Percentiles rank a stretch among this genome's conserved stretches.
Conservation (phyloP, 1,140 invertebrate genomes). For the Maconellicoccus hirsutus region DNA sequence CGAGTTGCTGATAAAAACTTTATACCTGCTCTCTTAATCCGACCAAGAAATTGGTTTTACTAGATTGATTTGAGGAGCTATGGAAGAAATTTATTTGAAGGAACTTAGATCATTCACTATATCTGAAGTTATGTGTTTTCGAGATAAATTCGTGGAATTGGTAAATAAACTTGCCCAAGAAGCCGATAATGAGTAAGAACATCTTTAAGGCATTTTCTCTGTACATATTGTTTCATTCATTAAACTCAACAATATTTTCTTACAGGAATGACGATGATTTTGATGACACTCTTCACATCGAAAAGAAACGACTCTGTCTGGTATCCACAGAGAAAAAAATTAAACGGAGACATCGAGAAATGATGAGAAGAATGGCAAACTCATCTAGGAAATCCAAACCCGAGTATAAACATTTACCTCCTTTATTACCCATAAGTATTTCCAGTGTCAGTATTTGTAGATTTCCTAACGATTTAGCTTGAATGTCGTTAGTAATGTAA, state of each 20-base stretch:
- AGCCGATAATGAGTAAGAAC: neutral
- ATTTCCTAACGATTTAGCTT: neutral
- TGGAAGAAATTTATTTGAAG: constrained; percentile 8
- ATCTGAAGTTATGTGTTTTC: constrained; percentile 6
- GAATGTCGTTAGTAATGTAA: neutral
- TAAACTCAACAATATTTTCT: no score
- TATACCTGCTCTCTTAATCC: no score
- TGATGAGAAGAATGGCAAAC: neutral
- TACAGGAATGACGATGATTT: neutral
- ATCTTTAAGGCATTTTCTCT: neutral
- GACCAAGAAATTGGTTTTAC: no score
- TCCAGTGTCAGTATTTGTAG: neutral
- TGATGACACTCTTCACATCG: neutral
- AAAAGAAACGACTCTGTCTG: neutral
- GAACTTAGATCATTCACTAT: neutral
- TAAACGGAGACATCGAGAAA: neutral
- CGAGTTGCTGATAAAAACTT: no score
- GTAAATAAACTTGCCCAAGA: neutral
- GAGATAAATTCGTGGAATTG: neutral
- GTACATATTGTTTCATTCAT: neutral
- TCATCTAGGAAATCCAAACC: neutral
- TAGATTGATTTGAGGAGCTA: no score
- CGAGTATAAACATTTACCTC: neutral
- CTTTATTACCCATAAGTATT: neutral
- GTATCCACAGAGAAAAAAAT: neutral